Evolutionary conservation across 2,888 invertebrate species (phyloP), one percentile per base, ranked within the genome.

Genomic region (Ecliptopera silaceata): DNA sequence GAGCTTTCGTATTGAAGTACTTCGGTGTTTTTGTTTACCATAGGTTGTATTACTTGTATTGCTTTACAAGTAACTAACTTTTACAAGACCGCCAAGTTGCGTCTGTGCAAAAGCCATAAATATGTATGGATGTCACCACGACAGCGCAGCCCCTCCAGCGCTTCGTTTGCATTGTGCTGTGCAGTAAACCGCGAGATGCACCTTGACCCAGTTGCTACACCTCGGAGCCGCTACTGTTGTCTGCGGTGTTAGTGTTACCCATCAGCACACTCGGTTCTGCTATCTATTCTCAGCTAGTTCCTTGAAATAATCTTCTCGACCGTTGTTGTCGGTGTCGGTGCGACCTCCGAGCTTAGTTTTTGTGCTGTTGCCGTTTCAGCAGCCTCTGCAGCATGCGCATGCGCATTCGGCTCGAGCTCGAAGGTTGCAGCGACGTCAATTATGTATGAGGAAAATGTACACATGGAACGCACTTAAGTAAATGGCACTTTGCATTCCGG

Each of bases 91-190:
- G 31, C 11, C 26, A 22, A 10, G 11, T 34, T 20, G 22, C 10
- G 20, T 53, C 32, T 53, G 52, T 52, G 52, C 39, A n/a, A 53
- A 46, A 46, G 39, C 15, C 41, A 26, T 46, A 53, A 46, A 53
- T 53, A 44, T 44, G 44, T 45, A 53, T 32, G 20, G 39, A 46
- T 46, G 31, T 41, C 39, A 31, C 18, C 36, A n/a, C n/a, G n/a
- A n/a, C n/a, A 47, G 12, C 32, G 20, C n/a, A 11, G n/a, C 26
- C 44, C 36, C 26, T 2, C 38, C 29, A 29, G 36, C 12, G 29
- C 29, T 11, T 22, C 26, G 11, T 22, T 20, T 8, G 13, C 13
- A 32, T 1, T 36, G 17, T 36, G 36, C 20, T 38, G 43, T 55
- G 54, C 48, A 43, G 34, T 26, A 29, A 41, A 38, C 48, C 54